Percentiles rank a stretch among this genome's conserved stretches.
Conservation (phyloP, 2,113 vertebrate species). For the Campylomormyrus tamandua region DNA sequence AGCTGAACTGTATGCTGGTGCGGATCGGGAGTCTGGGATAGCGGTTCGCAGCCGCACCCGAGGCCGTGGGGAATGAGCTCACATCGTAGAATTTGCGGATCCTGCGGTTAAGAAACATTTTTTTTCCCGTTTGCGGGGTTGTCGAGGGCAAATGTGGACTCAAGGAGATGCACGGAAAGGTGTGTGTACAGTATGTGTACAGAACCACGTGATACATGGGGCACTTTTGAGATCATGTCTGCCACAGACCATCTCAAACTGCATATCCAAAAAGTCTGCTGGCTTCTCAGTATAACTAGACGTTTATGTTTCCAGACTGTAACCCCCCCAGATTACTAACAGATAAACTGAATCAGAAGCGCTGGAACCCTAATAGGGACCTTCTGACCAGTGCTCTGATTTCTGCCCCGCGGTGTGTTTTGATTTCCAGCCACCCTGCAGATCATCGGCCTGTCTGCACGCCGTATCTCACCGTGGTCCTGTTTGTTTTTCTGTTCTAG, state of each 20-base stretch:
- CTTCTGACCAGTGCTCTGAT: not conserved
- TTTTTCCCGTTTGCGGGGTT: not conserved
- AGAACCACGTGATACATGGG: not conserved
- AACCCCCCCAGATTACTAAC: not conserved
- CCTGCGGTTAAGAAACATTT: not conserved
- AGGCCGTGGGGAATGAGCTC: not conserved
- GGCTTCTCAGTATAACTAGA: not conserved
- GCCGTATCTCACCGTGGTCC: not conserved
- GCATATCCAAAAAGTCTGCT: not conserved
- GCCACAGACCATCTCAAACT: not conserved
- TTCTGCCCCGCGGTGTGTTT: not conserved
- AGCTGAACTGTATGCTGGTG: not conserved
- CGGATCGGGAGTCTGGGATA: not conserved
- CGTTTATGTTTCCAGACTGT: not conserved
- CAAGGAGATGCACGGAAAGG: not conserved
- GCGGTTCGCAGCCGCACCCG: not conserved
- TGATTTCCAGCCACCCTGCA: not conserved
- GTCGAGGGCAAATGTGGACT: not conserved
- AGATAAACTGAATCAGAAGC: not conserved
- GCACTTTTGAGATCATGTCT: not conserved
- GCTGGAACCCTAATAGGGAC: not conserved
- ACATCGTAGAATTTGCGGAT: not conserved
- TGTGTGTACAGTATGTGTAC: not conserved
- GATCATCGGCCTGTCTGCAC: not conserved
- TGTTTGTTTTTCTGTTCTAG: conserved; percentile 23